Conservation (phyloP, 2,113 vertebrate species). For the Menura novaehollandiae region DNA sequence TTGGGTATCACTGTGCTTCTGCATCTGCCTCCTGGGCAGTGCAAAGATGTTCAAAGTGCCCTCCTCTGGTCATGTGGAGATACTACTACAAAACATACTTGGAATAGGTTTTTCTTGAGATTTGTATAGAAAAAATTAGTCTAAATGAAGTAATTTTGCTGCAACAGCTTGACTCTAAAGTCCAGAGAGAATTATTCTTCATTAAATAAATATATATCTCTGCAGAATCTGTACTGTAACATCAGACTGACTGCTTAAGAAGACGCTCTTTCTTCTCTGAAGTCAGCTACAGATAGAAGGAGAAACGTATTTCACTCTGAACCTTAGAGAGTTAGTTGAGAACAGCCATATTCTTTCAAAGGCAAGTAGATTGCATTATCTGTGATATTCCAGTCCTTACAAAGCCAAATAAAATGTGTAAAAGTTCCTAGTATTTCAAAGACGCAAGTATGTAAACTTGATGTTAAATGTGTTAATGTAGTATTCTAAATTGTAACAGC, state of each 20-base stretch:
- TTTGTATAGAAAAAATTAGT: not conserved
- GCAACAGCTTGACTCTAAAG: constrained; percentile 57
- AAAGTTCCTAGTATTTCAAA: constrained; percentile 79
- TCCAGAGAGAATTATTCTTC: constrained; percentile 50
- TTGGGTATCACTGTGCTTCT: constrained; percentile 75
- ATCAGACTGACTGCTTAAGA: constrained; percentile 51
- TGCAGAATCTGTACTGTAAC: constrained; percentile 47
- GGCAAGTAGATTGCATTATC: constrained; percentile 71
- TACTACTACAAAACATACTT: constrained; percentile 46
- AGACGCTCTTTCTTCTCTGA: constrained; percentile 59
- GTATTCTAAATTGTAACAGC: constrained; percentile 77
- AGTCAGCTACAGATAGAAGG: constrained; percentile 64
- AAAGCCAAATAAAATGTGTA: constrained; percentile 82
- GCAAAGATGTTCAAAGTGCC: constrained; percentile 73
- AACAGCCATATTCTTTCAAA: constrained; percentile 81
- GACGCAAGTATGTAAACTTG: constrained; percentile 76
- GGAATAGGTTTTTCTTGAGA: constrained; percentile 41
- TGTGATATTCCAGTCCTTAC: constrained; percentile 78
- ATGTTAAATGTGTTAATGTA: constrained; percentile 79
- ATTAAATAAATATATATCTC: not conserved
- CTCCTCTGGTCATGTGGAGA: constrained; percentile 75
- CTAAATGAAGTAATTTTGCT: constrained; percentile 49
- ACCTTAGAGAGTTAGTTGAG: constrained; percentile 73
- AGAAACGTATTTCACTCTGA: constrained; percentile 65
- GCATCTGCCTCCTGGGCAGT: constrained; percentile 60